Conservation (phyloP, 2,797 vertebrate species). For the Lacerta agilis region DNA sequence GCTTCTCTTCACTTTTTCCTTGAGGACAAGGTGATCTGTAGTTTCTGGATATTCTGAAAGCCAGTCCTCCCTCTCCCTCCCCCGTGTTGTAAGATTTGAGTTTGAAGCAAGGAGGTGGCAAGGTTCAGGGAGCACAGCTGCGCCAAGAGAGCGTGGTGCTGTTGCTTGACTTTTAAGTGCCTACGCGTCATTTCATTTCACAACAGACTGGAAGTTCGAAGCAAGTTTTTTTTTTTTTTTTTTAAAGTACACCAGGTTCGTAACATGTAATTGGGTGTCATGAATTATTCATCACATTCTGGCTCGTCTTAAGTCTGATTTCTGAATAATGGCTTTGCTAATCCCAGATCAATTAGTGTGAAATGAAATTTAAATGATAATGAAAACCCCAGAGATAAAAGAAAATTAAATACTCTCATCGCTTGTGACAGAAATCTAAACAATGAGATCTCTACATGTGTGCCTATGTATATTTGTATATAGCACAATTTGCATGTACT, state of each 20-base stretch:
- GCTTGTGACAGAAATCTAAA: conserved; percentile 77
- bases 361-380: conserved; percentile 86
- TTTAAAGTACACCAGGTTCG: conserved; percentile 70
- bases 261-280: conserved; percentile 73
- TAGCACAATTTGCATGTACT: too few relatives aligned
- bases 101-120: not conserved
- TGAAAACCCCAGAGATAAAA: conserved; percentile 81
- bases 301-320: conserved; percentile 74
- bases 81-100: not conserved
- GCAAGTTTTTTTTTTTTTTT: conserved; percentile 61
- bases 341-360: conserved; percentile 84
- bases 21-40: not conserved
- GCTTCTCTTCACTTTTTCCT: not conserved
- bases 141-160: not conserved
- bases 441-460: conserved; percentile 60
- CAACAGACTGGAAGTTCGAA: conserved; percentile 67
- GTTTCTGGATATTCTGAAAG: not conserved
- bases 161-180: conserved; percentile 55
- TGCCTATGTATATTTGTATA: not conserved
- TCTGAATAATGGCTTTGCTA: conserved; percentile 81
- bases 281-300: conserved; percentile 82
- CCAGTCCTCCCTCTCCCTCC: not conserved
- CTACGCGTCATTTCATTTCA: conserved; percentile 58
- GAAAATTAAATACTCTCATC: conserved; percentile 79
- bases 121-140: conserved; percentile 33